These are phyloP conservation scores for Pterois miles DNA, from an alignment of 2,797 vertebrate species.

Conservation along the genomic window DNA sequence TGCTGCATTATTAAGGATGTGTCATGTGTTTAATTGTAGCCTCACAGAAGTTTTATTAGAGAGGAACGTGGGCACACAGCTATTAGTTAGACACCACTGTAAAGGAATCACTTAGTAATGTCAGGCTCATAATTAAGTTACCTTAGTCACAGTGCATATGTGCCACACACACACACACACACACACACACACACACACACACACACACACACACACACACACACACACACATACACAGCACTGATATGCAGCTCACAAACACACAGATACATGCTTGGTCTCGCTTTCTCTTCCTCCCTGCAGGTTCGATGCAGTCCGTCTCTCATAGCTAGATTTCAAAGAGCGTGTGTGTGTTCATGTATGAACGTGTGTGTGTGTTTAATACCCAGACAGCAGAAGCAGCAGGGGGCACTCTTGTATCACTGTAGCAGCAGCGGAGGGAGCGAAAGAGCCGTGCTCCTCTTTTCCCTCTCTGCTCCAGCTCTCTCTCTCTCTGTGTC, in stretches of 20 bases:
- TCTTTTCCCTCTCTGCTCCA: slow-evolving; percentile 36
- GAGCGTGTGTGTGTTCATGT: slow-evolving; percentile 42
- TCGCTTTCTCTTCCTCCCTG: slow-evolving; percentile 22
- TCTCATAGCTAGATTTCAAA: slow-evolving; percentile 48
- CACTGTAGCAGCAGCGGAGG: slow-evolving; percentile 61
- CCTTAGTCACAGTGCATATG: slow-evolving; percentile 58
- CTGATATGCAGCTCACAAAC: slow-evolving; percentile 6
- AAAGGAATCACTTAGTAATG: slow-evolving; percentile 64
- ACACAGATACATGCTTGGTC: slow-evolving; percentile 35
- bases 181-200: slow-evolving; percentile 5
- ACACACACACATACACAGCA: slow-evolving; percentile 1
- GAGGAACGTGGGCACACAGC: slow-evolving; percentile 43
- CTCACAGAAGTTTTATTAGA: slow-evolving; percentile 59
- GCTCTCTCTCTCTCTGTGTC: slow-evolving; percentile 38
- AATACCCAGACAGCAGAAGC: slow-evolving; percentile 67
- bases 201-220: slow-evolving; percentile 25
- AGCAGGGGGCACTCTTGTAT: slow-evolving; percentile 96
- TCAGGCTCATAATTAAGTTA: slow-evolving; percentile 71
- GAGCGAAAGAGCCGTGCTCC: slow-evolving; percentile 43
- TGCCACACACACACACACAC: slow-evolving; percentile 2
- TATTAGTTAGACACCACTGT: slow-evolving; percentile 66
- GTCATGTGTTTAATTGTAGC: slow-evolving; percentile 63
- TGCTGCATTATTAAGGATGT: slow-evolving; percentile 58
- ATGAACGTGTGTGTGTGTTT: slow-evolving; percentile 42
- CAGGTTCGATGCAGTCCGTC: slow-evolving; percentile 14